Conservation (phyloP, 2,888 invertebrate species). For the Temnothorax unifasciatus region DNA sequence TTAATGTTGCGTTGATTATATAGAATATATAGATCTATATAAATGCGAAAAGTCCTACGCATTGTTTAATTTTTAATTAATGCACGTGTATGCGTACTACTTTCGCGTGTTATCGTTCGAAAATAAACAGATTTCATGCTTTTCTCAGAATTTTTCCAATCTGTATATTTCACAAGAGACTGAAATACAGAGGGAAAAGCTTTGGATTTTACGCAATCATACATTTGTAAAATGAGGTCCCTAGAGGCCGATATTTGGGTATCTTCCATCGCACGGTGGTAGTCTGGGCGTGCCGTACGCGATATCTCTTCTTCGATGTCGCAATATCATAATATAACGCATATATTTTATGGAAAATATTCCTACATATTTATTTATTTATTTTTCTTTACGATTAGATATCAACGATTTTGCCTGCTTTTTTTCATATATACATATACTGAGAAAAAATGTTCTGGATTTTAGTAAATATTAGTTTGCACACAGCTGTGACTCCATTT, state of each 20-base stretch:
- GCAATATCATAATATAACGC: slow-evolving; percentile 55
- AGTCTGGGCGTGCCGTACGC: slow-evolving; percentile 56
- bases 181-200: slow-evolving; percentile 68
- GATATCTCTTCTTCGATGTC: slow-evolving; percentile 71
- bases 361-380: slow-evolving; percentile 37
- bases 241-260: slow-evolving; percentile 66
- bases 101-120: background rate
- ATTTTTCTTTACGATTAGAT: slow-evolving; percentile 23
- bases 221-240: slow-evolving; percentile 72
- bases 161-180: slow-evolving; percentile 15
- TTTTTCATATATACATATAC: background rate
- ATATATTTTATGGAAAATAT: slow-evolving; percentile 31
- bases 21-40: background rate
- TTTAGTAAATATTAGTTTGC: no score
- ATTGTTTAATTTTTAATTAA: slow-evolving; percentile 33
- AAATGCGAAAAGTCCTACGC: background rate
- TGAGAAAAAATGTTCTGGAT: no score
- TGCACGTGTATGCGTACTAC: background rate
- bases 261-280: slow-evolving; percentile 61
- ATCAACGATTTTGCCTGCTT: background rate
- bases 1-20: background rate
- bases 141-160: slow-evolving; percentile 2
- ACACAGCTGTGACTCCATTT: no score
- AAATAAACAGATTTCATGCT: background rate
- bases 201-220: slow-evolving; percentile 64